These are phyloP conservation scores for Aphelenchoides avenae DNA, from an alignment of 1,140 invertebrate species.

Conservation along the genomic window DNA sequence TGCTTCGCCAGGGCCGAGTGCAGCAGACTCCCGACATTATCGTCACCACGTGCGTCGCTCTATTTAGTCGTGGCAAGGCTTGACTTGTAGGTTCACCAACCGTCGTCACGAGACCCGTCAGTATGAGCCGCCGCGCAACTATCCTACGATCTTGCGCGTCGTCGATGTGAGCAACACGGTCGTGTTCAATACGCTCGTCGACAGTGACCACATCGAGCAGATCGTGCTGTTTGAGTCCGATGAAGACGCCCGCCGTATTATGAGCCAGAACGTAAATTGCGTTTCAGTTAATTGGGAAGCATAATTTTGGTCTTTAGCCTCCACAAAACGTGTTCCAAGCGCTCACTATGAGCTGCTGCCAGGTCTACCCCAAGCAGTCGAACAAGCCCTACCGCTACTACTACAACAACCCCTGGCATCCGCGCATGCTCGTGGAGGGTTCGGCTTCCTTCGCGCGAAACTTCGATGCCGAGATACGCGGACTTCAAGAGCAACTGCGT, in stretches of 20 bases:
- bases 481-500: neutral
- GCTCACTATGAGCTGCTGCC: constrained; percentile 20
- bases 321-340: constrained; percentile 34
- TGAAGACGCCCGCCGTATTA: constrained; percentile 38
- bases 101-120: constrained; percentile 16
- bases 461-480: constrained; percentile 1
- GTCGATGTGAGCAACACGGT: constrained; percentile 34
- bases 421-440: neutral
- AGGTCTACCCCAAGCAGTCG: constrained; percentile 27
- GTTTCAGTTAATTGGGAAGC: no score
- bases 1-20: no score
- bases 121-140: constrained; percentile 28
- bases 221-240: constrained; percentile 43
- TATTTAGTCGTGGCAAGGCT: no score
- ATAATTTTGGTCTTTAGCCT: constrained; percentile 26
- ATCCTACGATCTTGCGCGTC: constrained; percentile 25
- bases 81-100: no score
- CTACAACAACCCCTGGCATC: constrained; percentile 6
- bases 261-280: constrained; percentile 30
- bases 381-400: constrained; percentile 39
- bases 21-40: no score
- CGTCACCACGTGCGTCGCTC: no score
- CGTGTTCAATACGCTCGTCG: constrained; percentile 34
- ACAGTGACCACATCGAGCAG: constrained; percentile 20
- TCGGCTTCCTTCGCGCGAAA: constrained; percentile 15